Conservation (phyloP, 2,113 vertebrate species). For the Nothobranchius furzeri region DNA sequence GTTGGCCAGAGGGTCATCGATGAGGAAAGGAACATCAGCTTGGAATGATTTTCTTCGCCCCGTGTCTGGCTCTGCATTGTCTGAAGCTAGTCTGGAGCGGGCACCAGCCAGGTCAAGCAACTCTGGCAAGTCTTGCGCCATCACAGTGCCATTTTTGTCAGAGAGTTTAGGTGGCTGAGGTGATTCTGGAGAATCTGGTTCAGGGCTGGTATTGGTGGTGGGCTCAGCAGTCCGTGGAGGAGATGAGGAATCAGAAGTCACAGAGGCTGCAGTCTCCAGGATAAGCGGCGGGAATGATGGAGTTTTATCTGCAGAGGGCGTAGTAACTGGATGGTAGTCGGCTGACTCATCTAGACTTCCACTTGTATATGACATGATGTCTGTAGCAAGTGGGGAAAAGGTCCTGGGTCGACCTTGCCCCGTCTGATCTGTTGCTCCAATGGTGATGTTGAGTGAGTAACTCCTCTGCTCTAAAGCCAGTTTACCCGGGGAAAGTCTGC, state of each 20-base stretch:
- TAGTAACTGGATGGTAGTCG: slow-evolving; percentile 92
- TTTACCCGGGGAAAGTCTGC: slow-evolving; percentile 90
- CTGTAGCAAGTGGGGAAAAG: slow-evolving; percentile 93
- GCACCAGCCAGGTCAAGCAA: slow-evolving; percentile 94
- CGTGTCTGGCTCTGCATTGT: slow-evolving; percentile 86
- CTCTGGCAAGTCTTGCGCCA: slow-evolving; percentile 95
- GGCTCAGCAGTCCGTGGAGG: slow-evolving; percentile 65
- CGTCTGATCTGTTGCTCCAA: slow-evolving; percentile 89
- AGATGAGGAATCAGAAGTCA: slow-evolving; percentile 73
- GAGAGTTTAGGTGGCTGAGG: slow-evolving; percentile 81
- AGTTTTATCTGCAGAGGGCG: slow-evolving; percentile 87
- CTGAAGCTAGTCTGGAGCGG: slow-evolving; percentile 88
- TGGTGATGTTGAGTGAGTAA: slow-evolving; percentile 96
- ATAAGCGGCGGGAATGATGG: slow-evolving; percentile 86
- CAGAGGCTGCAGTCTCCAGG: slow-evolving; percentile 76
- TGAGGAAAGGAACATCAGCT: slow-evolving; percentile 75
- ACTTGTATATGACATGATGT: slow-evolving; percentile 94
- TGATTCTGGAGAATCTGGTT: slow-evolving; percentile 82
- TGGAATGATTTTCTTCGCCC: slow-evolving; percentile 83
- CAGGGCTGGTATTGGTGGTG: slow-evolving; percentile 69
- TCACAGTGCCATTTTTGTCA: slow-evolving; percentile 90
- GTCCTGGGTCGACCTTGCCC: slow-evolving; percentile 87
- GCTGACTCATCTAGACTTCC: slow-evolving; percentile 93
- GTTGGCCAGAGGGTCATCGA: slow-evolving; percentile 80
- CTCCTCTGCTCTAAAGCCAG: slow-evolving; percentile 97